phyloP scores from a whole-genome alignment of 2,113 vertebrate genomes.

The Perccottus glenii region DNA sequence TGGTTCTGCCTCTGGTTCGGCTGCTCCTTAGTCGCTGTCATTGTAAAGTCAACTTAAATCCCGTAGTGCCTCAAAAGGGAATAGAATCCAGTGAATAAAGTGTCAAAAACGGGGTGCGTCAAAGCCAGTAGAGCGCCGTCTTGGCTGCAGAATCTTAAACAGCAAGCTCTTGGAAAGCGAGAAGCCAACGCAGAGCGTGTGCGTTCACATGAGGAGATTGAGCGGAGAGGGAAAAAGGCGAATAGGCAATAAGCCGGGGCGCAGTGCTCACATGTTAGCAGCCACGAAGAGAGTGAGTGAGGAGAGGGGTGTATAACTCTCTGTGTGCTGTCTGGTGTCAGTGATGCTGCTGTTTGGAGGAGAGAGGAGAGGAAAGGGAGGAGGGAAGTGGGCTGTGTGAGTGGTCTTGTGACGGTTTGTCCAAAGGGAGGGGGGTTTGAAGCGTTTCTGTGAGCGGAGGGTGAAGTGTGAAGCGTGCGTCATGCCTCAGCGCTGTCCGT shows the following conservation, averaged over 20 bases:
- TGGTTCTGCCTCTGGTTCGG: conserved; percentile 79
- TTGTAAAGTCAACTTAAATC: conserved; percentile 68
- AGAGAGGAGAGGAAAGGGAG: conserved; percentile 21
- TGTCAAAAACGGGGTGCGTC: conserved; percentile 17
- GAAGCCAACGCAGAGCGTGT: conserved; percentile 36
- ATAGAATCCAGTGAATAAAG: conserved; percentile 60
- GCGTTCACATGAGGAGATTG: conserved; percentile 35
- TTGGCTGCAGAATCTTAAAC: conserved; percentile 64
- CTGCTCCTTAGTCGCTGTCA: conserved; percentile 90
- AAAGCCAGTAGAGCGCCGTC: conserved; percentile 24
- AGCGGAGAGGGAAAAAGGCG: background rate
- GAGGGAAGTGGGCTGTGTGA: conserved; percentile 22
- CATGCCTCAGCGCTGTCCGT: conserved; percentile 36
- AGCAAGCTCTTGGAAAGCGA: conserved; percentile 40
- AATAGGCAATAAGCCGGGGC: background rate
- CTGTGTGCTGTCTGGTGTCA: conserved; percentile 15
- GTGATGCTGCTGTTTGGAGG: conserved; percentile 18
- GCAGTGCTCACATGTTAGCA: conserved; percentile 35
- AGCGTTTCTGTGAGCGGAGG: background rate
- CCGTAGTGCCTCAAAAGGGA: conserved; percentile 44
- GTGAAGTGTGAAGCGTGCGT: background rate
- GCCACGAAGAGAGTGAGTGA: background rate
- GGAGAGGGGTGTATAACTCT: background rate
- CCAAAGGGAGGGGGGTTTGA: background rate
- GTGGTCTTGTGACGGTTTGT: conserved; percentile 52